These are phyloP conservation scores for Sipha maydis DNA, from an alignment of 2,888 invertebrate genomes.

Conservation along the genomic window DNA sequence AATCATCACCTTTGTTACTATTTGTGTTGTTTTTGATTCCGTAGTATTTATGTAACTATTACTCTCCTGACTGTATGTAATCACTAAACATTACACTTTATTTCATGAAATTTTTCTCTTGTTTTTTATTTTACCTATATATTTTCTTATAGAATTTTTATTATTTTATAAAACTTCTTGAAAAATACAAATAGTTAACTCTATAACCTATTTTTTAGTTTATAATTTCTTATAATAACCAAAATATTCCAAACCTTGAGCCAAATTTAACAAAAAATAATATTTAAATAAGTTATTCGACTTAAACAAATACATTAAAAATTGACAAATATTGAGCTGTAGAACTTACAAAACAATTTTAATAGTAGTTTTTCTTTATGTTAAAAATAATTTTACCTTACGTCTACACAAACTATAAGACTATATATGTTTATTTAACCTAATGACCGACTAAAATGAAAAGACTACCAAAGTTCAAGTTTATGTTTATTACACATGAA, in stretches of 20 bases:
- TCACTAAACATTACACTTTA: too few relatives aligned
- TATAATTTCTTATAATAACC: background rate
- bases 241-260: background rate
- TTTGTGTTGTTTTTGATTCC: too few relatives aligned
- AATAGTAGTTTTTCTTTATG: background rate
- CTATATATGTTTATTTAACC: slow-evolving; percentile 14
- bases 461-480: slow-evolving; percentile 22
- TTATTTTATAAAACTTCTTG: too few relatives aligned
- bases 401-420: background rate
- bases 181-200: too few relatives aligned
- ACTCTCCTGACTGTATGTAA: too few relatives aligned
- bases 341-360: background rate
- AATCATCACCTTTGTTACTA: too few relatives aligned
- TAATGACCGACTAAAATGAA: slow-evolving; percentile 31
- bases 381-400: background rate
- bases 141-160: too few relatives aligned
- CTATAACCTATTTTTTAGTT: background rate
- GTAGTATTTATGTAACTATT: too few relatives aligned
- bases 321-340: slow-evolving; percentile 10
- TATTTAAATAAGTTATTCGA: slow-evolving; percentile 9
- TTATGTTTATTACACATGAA: slow-evolving; percentile 2
- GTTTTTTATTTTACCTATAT: too few relatives aligned
- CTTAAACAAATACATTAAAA: slow-evolving; percentile 12
- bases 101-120: too few relatives aligned
- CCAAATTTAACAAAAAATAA: background rate